phyloP scores from a whole-genome alignment of 2,113 vertebrate genomes.

The Melanerpes formicivorus region DNA sequence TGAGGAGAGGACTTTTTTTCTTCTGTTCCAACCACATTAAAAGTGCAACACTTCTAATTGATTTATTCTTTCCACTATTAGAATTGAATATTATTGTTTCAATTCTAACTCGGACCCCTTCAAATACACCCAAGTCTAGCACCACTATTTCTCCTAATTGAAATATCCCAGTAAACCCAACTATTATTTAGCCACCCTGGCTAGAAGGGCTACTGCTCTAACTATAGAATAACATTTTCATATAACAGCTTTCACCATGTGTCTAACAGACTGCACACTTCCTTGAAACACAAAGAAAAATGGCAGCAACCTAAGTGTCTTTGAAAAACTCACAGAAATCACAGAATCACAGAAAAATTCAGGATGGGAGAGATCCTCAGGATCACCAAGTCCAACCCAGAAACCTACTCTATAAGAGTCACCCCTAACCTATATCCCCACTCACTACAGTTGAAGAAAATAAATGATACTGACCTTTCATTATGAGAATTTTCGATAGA shows the following conservation, averaged over 20 bases:
- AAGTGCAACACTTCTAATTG: not conserved
- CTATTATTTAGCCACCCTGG: not conserved
- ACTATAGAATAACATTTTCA: not conserved
- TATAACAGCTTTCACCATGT: not conserved
- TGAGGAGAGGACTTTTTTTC: not conserved
- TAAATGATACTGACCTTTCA: not conserved
- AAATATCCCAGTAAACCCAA: not conserved
- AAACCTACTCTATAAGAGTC: too few relatives aligned
- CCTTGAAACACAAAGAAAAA: not conserved
- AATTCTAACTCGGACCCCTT: not conserved
- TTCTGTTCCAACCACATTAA: conserved; percentile 1
- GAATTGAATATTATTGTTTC: not conserved
- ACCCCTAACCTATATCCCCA: too few relatives aligned
- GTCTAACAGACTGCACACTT: not conserved
- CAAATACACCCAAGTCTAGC: not conserved
- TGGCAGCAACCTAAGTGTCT: not conserved
- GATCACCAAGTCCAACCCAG: too few relatives aligned
- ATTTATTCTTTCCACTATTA: not conserved
- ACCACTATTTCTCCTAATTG: not conserved
- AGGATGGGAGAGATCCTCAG: too few relatives aligned
- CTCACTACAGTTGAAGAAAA: not conserved
- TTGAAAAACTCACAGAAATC: not conserved
- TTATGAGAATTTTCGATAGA: not conserved
- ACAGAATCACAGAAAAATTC: too few relatives aligned
- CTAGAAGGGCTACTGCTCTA: not conserved